phyloP scores from a whole-genome alignment of 2,888 invertebrate genomes.

The Temnothorax rugatulus region DNA sequence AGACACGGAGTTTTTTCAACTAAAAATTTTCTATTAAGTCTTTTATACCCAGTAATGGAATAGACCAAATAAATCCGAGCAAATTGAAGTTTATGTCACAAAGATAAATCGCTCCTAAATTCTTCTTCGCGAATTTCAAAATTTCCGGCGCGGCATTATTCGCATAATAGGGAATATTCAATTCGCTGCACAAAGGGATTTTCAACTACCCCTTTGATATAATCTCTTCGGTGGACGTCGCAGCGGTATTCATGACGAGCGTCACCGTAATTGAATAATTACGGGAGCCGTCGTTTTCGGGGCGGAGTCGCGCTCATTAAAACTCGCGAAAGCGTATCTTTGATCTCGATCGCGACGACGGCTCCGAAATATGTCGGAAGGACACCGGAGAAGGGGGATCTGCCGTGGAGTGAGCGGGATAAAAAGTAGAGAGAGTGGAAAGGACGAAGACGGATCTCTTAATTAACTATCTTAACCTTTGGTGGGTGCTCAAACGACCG shows the following conservation, averaged over 20 bases:
- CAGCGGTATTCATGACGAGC: conserved; percentile 1
- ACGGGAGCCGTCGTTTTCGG: conserved; percentile 16
- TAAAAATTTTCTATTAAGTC: neutral
- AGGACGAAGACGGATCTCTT: conserved; percentile 37
- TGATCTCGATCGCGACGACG: conserved; percentile 45
- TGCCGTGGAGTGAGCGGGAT: neutral
- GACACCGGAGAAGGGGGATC: neutral
- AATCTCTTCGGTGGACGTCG: conserved; percentile 1
- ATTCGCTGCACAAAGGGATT: conserved; percentile 16
- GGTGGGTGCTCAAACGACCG: neutral
- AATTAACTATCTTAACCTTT: conserved; percentile 45
- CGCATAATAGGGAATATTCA: neutral
- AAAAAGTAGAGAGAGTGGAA: neutral
- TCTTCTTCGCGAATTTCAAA: neutral
- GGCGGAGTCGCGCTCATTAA: conserved; percentile 38
- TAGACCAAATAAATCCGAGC: neutral
- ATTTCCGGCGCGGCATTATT: neutral
- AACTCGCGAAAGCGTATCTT: conserved; percentile 40
- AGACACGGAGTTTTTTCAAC: neutral
- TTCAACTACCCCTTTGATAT: neutral
- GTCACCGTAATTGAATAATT: conserved; percentile 45
- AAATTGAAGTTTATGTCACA: neutral
- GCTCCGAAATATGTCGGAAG: conserved; percentile 35
- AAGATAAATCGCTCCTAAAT: neutral
- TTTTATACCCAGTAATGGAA: neutral